Base-by-base conservation (phyloP, 2,797 vertebrate species). In the Buphagus erythrorhynchus region DNA sequence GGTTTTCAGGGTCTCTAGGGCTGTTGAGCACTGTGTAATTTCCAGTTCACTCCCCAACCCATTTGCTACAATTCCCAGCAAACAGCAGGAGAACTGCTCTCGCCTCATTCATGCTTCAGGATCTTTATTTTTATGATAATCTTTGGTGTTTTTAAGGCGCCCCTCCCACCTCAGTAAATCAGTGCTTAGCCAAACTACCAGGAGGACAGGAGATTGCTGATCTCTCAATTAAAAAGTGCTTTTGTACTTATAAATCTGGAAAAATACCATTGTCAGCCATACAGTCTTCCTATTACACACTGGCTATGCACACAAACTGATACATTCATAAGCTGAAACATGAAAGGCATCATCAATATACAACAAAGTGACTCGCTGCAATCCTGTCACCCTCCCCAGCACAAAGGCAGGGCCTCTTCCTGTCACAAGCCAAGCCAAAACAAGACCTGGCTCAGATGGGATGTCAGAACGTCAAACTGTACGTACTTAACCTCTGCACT, bases 371-470 rank as follows among this genome's bases (percentile, higher is more conserved):
- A 81, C 54, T 52, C 1, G 43, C 13, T 91, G 54, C 31, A 84
- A 84, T 88, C 46, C 84, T 85, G 84, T 69, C 76, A 21, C 63
- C 55, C 81, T 90, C 78, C 73, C 76, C 66, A 86, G 82, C 45
- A 65, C 73, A 42, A 21, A 84, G 89, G 58, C 87, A 90, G 90
- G 93, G 96, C 89, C 93, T 82, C 95, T 93, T 96, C 94, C 91
- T 94, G 76, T 84, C 93, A 80, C 35, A 93, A 83, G 79, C 79
- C 95, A 81, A 93, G 93, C 40, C 57, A 95, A 90, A 93, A 21
- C 87, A 91, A 91, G 89, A 86, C 82, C 94, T 90, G 95, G 91
- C 89, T 96, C 85, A 91, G 69, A 86, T 69, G 88, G 85, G 85
- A 95, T 86, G 88, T 90, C 89, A 95, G 57, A 96, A 91, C 26